These are phyloP conservation scores for Pseudorhombus dupliciocellatus DNA, from an alignment of 2,113 vertebrate species.

Conservation along the genomic window DNA sequence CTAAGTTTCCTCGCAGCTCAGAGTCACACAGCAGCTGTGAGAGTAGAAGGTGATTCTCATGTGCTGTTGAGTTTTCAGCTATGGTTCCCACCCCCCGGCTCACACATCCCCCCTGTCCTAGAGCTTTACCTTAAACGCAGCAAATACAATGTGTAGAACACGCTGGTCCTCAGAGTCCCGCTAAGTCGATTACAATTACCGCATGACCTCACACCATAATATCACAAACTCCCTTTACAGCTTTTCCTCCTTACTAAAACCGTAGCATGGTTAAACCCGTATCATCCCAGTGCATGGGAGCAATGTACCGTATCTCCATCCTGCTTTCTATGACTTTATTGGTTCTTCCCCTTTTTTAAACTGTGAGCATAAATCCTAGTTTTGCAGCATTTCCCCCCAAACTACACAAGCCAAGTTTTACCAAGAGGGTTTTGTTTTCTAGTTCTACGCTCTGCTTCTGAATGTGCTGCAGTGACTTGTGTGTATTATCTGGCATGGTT, in stretches of 20 bases:
- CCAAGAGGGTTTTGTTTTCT: slow-evolving; percentile 17
- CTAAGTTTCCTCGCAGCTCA: slow-evolving; percentile 59
- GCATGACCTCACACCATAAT: slow-evolving; percentile 54
- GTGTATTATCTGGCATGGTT: slow-evolving; percentile 65
- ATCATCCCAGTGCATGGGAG: slow-evolving; percentile 63
- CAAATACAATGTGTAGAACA: slow-evolving; percentile 29
- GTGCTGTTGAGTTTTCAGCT: slow-evolving; percentile 67
- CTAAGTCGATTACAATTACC: slow-evolving; percentile 31
- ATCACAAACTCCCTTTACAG: slow-evolving; percentile 23
- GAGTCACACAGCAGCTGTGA: slow-evolving; percentile 70
- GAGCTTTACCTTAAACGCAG: slow-evolving; percentile 39
- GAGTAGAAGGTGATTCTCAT: slow-evolving; percentile 77
- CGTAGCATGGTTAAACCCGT: slow-evolving; percentile 63
- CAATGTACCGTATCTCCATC: slow-evolving; percentile 24
- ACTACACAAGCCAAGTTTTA: slow-evolving; percentile 28
- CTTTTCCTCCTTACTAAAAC: slow-evolving; percentile 52
- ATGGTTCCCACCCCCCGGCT: slow-evolving; percentile 48
- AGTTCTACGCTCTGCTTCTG: slow-evolving; percentile 48
- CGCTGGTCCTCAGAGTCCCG: slow-evolving; percentile 28
- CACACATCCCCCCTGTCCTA: slow-evolving; percentile 24
- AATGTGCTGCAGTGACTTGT: slow-evolving; percentile 64
- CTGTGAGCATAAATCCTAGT: slow-evolving; percentile 23
- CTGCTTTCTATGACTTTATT: slow-evolving; percentile 37
- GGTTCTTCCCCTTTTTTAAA: slow-evolving; percentile 12
- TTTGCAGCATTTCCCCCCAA: slow-evolving; percentile 33